Percentiles rank a stretch among this genome's conserved stretches.
Conservation (phyloP, 2,888 invertebrate genomes). For the Tubulanus polymorphus region DNA sequence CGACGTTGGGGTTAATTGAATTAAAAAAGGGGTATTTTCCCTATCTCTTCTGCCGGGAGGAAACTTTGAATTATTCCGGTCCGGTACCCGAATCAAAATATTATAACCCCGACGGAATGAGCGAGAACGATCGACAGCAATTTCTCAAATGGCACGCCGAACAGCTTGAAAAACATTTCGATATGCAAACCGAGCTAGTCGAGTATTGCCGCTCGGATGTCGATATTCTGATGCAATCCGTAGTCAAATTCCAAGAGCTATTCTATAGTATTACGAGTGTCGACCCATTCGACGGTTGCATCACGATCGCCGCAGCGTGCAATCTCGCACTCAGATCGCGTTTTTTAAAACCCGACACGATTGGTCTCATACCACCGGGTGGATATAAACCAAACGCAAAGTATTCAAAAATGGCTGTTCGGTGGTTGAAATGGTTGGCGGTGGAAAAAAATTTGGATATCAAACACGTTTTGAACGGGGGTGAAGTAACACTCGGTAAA, state of each 20-base stretch:
- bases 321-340: neutral
- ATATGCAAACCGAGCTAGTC: slow-evolving; percentile 22
- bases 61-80: slow-evolving; percentile 21
- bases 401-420: neutral
- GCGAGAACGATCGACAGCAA: neutral
- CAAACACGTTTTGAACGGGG: neutral
- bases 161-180: slow-evolving; percentile 13
- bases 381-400: slow-evolving; percentile 14
- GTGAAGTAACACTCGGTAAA: too few species aligned
- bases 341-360: slow-evolving; percentile 1
- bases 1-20: slow-evolving; percentile 18
- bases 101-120: slow-evolving; percentile 13
- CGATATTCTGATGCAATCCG: slow-evolving; percentile 10
- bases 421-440: slow-evolving; percentile 16
- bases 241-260: slow-evolving; percentile 12
- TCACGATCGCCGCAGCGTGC: neutral
- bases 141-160: slow-evolving; percentile 11
- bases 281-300: neutral
- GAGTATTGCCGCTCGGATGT: slow-evolving; percentile 24
- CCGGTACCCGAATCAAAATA: slow-evolving; percentile 14
- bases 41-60: slow-evolving; percentile 17
- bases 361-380: slow-evolving; percentile 14
- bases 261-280: slow-evolving; percentile 1
- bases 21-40: slow-evolving; percentile 23
- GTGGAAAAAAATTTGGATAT: neutral